These are phyloP conservation scores for Anthophora plumipes DNA, from an alignment of 2,888 invertebrate species.

Conservation along the genomic window DNA sequence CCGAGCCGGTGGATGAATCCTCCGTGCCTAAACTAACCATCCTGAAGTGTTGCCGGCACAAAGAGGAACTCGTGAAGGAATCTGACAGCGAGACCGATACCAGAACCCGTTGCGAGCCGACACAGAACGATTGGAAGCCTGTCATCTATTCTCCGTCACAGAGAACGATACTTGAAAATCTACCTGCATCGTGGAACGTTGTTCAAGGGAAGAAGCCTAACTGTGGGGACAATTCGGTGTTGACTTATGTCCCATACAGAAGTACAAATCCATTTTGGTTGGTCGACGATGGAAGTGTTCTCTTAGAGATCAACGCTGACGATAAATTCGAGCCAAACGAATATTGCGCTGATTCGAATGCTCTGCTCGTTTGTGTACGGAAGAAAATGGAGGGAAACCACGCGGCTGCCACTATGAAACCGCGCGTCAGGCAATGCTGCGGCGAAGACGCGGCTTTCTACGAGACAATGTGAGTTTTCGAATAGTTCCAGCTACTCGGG, in stretches of 20 bases:
- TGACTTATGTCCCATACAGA: conserved; percentile 78
- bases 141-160: conserved; percentile 86
- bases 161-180: conserved; percentile 83
- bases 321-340: conserved; percentile 85
- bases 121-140: conserved; percentile 86
- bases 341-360: conserved; percentile 90
- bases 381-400: conserved; percentile 79
- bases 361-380: conserved; percentile 87
- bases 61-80: conserved; percentile 84
- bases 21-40: conserved; percentile 78
- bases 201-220: conserved; percentile 79
- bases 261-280: conserved; percentile 85
- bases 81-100: conserved; percentile 70
- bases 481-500: no score
- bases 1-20: conserved; percentile 61
- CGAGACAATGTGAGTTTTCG: conserved; percentile 85
- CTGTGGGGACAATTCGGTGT: conserved; percentile 82
- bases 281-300: conserved; percentile 89
- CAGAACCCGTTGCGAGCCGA: conserved; percentile 75
- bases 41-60: conserved; percentile 86
- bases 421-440: conserved; percentile 89
- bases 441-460: conserved; percentile 88
- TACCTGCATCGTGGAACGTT: conserved; percentile 86
- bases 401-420: conserved; percentile 82
- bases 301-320: conserved; percentile 85